A percentile compares a stretch with the other conserved stretches of the same genome.
Evolutionary conservation across 2,888 invertebrate species (phyloP).

Genomic region (Gymnosoma rotundatum): DNA sequence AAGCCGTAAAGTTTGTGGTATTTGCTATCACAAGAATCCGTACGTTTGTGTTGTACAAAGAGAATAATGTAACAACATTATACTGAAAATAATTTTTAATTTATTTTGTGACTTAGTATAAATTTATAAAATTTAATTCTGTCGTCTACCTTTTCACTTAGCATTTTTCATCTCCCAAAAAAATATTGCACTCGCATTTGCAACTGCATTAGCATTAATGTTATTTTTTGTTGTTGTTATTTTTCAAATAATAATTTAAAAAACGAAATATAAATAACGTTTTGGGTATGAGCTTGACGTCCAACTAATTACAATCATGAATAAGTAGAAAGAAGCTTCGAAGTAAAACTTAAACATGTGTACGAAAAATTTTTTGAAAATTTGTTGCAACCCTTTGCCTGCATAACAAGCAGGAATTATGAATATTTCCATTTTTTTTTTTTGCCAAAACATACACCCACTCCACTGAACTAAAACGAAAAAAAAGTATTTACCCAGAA

Average conservation of each 20-base stretch:
- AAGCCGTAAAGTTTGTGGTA: no score
- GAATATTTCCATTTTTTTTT: slow-evolving; percentile 47
- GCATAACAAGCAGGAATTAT: slow-evolving; percentile 65
- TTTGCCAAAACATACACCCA: slow-evolving; percentile 41
- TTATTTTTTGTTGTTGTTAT: slow-evolving; percentile 29
- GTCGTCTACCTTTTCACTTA: background rate
- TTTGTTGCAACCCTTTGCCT: slow-evolving; percentile 60
- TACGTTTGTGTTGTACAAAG: no score
- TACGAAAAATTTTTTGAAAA: slow-evolving; percentile 7
- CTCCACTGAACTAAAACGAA: background rate
- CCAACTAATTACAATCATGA: slow-evolving; percentile 70
- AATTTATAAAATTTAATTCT: slow-evolving; percentile 12
- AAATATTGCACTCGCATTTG: slow-evolving; percentile 46
- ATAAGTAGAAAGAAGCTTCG: slow-evolving; percentile 51
- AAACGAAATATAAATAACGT: slow-evolving; percentile 20
- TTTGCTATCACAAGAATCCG: no score
- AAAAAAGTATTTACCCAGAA: background rate
- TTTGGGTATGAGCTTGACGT: slow-evolving; percentile 64
- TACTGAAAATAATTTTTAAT: no score
- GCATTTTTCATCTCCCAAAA: background rate
- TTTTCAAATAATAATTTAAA: slow-evolving; percentile 3
- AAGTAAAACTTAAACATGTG: slow-evolving; percentile 29
- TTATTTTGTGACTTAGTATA: background rate
- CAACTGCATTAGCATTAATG: slow-evolving; percentile 62
- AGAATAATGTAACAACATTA: no score